phyloP scores from a whole-genome alignment of 1,140 invertebrate genomes.

The Colletes latitarsis region DNA sequence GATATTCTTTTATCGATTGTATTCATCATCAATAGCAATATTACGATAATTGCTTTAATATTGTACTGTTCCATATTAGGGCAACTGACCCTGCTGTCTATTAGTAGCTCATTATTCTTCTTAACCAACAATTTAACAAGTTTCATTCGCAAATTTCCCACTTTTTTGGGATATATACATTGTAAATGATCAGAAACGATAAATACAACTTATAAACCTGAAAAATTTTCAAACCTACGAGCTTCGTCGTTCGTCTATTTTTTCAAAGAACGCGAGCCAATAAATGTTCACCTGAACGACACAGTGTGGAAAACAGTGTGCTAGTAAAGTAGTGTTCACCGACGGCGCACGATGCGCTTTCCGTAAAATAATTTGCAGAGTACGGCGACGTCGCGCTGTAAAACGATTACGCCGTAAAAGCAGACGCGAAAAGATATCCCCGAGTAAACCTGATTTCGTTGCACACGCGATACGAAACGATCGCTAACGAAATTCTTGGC shows the following conservation, averaged over 20 bases:
- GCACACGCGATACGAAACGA: not conserved
- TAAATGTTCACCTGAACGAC: not conserved
- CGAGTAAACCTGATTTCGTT: not conserved
- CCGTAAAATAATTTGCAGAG: slow-evolving; percentile 6
- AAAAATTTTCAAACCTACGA: too few species aligned
- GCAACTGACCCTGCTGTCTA: too few species aligned
- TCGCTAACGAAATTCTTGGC: slow-evolving; percentile 28
- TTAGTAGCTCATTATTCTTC: too few species aligned
- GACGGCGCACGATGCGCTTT: not conserved
- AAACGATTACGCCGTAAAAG: slow-evolving; percentile 9
- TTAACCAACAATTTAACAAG: too few species aligned
- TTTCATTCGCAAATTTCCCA: too few species aligned
- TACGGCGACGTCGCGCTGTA: not conserved
- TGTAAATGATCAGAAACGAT: too few species aligned
- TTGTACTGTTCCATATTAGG: too few species aligned
- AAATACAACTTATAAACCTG: too few species aligned
- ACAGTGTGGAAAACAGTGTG: not conserved
- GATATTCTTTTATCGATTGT: too few species aligned
- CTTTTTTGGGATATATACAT: too few species aligned
- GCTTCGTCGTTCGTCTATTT: not conserved
- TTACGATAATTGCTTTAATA: too few species aligned
- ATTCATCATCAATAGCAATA: too few species aligned
- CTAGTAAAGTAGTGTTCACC: not conserved
- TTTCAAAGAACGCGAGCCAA: not conserved
- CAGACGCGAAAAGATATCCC: not conserved